Base-by-base conservation (phyloP, 2,113 vertebrate species). In the Cercopithecus mona region DNA sequence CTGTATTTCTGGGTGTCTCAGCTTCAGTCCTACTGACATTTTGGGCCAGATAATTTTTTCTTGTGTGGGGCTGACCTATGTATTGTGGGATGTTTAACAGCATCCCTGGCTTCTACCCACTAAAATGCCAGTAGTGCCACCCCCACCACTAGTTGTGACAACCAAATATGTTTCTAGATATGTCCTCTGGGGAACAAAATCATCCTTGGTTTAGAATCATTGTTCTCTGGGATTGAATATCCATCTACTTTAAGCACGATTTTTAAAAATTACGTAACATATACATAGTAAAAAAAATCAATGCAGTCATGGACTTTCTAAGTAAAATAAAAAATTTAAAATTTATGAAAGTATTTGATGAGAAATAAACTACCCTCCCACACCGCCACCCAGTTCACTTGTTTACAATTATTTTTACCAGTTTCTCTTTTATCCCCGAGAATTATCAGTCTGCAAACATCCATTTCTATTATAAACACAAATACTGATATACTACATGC, bases 361-460 rank as follows among this genome's bases (percentile, higher is more conserved):
- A 96, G 85, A 73, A 90, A 38, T 61, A 88, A 81, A 22, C 38
- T 88, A n/a, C n/a, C 43, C 5, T 83, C 50, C 40, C 13, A 25
- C 27, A 5, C 18, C 13, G 43, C 22, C 18, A 75, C 48, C 55
- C 6, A 90, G 22, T 73, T 93, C 72, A 57, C 80, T 68, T 93
- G 20, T 97, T 80, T 64, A 97, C 55, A 90, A 4, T 57, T 92
- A 61, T 32, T 83, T 84, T 73, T 27, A 55, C 38, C 70, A 92
- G 55, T 85, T 84, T 76, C 72, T 57, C 66, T 92, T 45, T n/a
- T 72, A 55, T 72, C 23, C 22, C 50, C 82, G 57, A 61, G 23
- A 82, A 30, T 57, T 55, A 86, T 43, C 81, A 81, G 38, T 82
- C 59, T 88, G 32, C 61, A 86, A 78, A 83, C 12, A 76, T 57